Percentiles rank a stretch among this genome's conserved stretches.
Evolutionary conservation across 2,797 vertebrate species (phyloP).

Genomic region (Diplodus sargus): DNA sequence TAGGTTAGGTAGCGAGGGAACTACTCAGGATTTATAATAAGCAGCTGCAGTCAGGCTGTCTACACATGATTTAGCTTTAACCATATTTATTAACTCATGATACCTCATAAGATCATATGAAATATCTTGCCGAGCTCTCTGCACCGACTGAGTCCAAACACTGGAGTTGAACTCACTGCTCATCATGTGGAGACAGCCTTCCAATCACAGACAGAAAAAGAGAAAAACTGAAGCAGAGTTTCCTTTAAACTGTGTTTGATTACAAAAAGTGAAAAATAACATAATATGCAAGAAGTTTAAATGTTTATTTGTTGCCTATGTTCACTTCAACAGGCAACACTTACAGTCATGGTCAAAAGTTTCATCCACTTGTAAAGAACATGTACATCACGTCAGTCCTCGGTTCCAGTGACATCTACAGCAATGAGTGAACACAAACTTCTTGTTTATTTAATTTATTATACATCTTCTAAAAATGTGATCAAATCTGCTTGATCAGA

Average conservation of each 20-base stretch:
- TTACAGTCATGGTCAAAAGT: background rate
- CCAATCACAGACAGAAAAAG: background rate
- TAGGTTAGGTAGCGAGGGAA: constrained; percentile 69
- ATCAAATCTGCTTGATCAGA: too few relatives aligned
- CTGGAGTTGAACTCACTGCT: background rate
- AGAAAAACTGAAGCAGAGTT: background rate
- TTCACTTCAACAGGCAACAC: background rate
- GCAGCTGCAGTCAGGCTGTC: constrained; percentile 30
- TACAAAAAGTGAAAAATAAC: background rate
- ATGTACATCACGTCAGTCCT: too few relatives aligned
- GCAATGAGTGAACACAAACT: too few relatives aligned
- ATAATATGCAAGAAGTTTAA: background rate
- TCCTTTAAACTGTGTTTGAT: constrained; percentile 1
- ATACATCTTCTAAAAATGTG: too few relatives aligned
- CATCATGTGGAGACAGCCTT: constrained; percentile 36
- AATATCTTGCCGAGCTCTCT: background rate
- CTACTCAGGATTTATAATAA: constrained; percentile 45
- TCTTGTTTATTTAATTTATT: too few relatives aligned
- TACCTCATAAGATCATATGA: background rate
- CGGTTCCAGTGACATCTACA: too few relatives aligned
- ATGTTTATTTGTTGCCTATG: background rate
- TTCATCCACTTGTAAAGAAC: too few relatives aligned
- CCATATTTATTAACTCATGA: background rate
- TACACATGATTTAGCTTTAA: constrained; percentile 37
- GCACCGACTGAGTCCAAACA: background rate